phyloP scores from a whole-genome alignment of 2,797 vertebrate genomes.

The Triplophysa bombifrons region DNA sequence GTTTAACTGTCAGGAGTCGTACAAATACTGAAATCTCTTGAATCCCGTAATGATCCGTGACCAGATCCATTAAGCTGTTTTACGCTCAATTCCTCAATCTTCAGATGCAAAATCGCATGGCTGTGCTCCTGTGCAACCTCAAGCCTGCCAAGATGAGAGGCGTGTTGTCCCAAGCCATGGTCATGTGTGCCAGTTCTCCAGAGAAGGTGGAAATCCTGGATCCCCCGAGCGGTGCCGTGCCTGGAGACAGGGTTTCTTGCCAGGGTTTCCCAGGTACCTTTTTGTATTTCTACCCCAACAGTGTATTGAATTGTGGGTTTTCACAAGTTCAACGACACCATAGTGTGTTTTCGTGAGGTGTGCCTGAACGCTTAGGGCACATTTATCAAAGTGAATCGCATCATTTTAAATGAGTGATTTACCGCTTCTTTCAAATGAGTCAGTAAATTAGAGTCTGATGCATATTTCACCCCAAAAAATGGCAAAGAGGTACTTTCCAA shows the following conservation, averaged over 20 bases:
- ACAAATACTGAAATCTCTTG: not conserved
- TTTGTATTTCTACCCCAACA: not conserved
- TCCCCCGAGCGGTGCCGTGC: conserved; percentile 84
- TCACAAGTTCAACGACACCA: not conserved
- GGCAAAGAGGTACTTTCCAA: not conserved
- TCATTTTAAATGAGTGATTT: not conserved
- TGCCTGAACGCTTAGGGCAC: not conserved
- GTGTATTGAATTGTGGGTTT: not conserved
- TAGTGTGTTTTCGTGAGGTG: not conserved
- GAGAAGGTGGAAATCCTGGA: conserved; percentile 95
- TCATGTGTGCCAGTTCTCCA: conserved; percentile 96
- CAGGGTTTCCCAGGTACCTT: conserved; percentile 87
- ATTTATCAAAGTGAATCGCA: conserved; percentile 8
- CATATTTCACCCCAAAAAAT: not conserved
- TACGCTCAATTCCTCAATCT: not conserved
- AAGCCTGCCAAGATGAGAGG: conserved; percentile 98
- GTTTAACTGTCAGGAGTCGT: not conserved
- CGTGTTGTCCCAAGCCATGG: conserved; percentile 93
- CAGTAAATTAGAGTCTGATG: not conserved
- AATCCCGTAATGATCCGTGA: not conserved
- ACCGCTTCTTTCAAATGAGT: not conserved
- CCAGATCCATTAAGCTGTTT: not conserved
- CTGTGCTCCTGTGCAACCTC: conserved; percentile 92
- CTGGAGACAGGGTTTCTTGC: conserved; percentile 91
- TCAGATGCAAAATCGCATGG: conserved; percentile 98